Evolutionary conservation across 2,797 vertebrate genomes (phyloP).

Genomic region (Myoxocephalus aenaeus): DNA sequence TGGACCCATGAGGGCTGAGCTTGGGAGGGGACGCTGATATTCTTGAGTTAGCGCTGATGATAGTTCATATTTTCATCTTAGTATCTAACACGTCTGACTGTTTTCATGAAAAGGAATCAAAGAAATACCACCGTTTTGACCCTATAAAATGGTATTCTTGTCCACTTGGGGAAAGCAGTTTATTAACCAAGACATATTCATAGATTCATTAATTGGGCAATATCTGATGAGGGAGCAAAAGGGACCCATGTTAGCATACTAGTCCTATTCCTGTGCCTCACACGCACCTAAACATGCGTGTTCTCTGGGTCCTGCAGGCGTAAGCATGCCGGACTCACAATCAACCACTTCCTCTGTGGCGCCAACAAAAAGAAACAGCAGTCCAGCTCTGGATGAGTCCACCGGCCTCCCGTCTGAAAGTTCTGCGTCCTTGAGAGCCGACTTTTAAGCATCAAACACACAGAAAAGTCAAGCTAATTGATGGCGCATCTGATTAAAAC

Average conservation of each 20-base stretch:
- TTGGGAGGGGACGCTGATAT: not conserved
- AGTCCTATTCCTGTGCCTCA: not conserved
- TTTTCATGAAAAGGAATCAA: not conserved
- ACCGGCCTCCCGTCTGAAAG: slow-evolving; percentile 67
- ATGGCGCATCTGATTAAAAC: slow-evolving; percentile 96
- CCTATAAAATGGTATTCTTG: not conserved
- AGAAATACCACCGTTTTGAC: not conserved
- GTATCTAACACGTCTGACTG: not conserved
- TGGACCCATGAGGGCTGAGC: not conserved
- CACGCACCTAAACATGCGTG: slow-evolving; percentile 32
- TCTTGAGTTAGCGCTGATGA: not conserved
- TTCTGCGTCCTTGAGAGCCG: slow-evolving; percentile 89
- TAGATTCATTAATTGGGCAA: not conserved
- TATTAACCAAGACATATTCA: not conserved
- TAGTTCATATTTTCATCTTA: not conserved
- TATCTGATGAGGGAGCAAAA: not conserved
- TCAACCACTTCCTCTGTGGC: slow-evolving; percentile 78
- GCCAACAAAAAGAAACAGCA: slow-evolving; percentile 66
- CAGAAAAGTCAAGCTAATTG: slow-evolving; percentile 90
- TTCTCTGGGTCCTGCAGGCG: slow-evolving; percentile 42
- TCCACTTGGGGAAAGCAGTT: not conserved
- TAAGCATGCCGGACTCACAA: slow-evolving; percentile 63
- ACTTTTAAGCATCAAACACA: slow-evolving; percentile 86
- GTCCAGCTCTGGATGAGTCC: slow-evolving; percentile 37
- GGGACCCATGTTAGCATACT: not conserved